Percentiles rank a stretch among this genome's conserved stretches.
These are phyloP conservation scores for Thalassophryne amazonica DNA, from an alignment of 2,797 vertebrate species.

Conservation along the genomic window DNA sequence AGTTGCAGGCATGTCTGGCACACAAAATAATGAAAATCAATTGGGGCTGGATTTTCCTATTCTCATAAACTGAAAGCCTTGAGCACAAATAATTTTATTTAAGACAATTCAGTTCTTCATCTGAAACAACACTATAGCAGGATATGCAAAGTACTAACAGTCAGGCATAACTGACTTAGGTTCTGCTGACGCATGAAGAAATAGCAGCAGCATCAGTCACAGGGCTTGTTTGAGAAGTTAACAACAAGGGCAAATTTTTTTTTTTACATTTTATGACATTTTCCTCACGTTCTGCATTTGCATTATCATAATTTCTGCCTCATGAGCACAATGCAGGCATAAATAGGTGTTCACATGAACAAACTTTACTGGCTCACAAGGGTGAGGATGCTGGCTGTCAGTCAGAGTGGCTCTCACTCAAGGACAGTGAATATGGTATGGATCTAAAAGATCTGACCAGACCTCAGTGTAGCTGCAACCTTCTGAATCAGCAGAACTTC, in stretches of 20 bases:
- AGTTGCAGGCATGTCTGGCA: no score
- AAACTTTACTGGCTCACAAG: constrained; percentile 13
- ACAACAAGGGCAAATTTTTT: constrained; percentile 16
- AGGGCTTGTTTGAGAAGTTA: constrained; percentile 24
- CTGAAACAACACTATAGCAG: constrained; percentile 7
- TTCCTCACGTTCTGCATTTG: constrained; percentile 31
- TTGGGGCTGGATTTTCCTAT: no score
- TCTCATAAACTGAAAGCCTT: not conserved
- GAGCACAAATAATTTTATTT: not conserved
- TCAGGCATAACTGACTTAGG: not conserved
- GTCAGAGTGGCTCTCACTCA: constrained; percentile 18
- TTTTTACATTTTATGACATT: no score
- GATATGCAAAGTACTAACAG: not conserved
- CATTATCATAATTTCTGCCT: constrained; percentile 22
- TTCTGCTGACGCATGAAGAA: constrained; percentile 3
- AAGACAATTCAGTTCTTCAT: constrained; percentile 8
- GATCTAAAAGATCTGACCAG: no score
- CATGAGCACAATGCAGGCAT: constrained; percentile 10
- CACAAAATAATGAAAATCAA: no score
- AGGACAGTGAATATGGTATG: constrained; percentile 16
- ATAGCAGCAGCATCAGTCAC: constrained; percentile 50
- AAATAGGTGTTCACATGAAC: constrained; percentile 23
- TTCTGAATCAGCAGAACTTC: no score
- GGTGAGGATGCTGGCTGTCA: constrained; percentile 11
- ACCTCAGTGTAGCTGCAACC: no score